These are phyloP conservation scores for Epinephelus moara DNA, from an alignment of 2,113 vertebrate species.

Conservation along the genomic window DNA sequence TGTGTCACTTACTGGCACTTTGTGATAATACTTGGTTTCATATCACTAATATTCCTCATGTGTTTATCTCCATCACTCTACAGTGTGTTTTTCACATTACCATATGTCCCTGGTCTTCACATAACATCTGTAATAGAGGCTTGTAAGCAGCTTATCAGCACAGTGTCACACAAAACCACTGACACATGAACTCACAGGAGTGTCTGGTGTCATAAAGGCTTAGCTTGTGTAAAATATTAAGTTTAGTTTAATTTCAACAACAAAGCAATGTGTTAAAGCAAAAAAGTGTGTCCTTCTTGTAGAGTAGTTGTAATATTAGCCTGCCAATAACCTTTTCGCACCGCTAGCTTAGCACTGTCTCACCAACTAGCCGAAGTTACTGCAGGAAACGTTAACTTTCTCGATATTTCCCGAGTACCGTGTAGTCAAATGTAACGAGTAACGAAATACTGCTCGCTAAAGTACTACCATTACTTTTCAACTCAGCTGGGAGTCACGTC, in stretches of 20 bases:
- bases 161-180: not conserved
- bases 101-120: not conserved
- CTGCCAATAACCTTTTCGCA: too few relatives aligned
- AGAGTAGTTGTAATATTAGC: not conserved
- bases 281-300: not conserved
- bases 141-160: not conserved
- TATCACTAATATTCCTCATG: not conserved
- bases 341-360: not conserved
- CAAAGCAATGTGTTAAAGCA: not conserved
- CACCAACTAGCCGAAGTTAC: not conserved
- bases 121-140: not conserved
- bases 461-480: conserved; percentile 36
- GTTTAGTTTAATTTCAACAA: not conserved
- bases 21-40: not conserved
- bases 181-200: not conserved
- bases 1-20: not conserved
- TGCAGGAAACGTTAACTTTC: conserved; percentile 27
- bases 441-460: conserved; percentile 9
- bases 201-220: not conserved
- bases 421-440: conserved; percentile 30
- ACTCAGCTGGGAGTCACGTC: not conserved
- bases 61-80: not conserved
- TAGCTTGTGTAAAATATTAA: not conserved
- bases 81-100: not conserved
- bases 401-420: not conserved